Percentiles rank a stretch among this genome's conserved stretches.
Evolutionary conservation across 2,797 vertebrate genomes (phyloP).

Genomic region (Strix occidentalis): DNA sequence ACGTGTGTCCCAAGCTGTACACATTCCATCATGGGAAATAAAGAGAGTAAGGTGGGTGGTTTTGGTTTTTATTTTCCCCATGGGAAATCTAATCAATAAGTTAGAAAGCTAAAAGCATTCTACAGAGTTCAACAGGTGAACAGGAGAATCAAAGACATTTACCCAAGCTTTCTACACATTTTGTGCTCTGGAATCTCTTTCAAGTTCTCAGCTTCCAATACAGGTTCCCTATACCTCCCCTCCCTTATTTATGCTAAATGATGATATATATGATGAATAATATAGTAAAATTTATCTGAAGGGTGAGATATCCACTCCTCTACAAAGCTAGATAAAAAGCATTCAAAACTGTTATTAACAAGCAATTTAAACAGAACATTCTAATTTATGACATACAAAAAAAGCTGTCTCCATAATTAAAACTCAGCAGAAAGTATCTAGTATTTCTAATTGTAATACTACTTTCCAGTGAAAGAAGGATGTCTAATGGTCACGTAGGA

Average conservation of each 20-base stretch:
- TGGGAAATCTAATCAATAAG: neutral
- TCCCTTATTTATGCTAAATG: neutral
- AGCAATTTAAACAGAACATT: neutral
- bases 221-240: neutral
- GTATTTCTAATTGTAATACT: neutral
- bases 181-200: neutral
- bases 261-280: neutral
- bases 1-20: neutral
- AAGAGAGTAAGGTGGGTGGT: neutral
- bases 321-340: neutral
- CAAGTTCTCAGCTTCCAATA: neutral
- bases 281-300: neutral
- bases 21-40: neutral
- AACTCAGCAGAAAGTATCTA: neutral
- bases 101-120: neutral
- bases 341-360: neutral
- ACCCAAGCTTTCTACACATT: neutral
- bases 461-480: neutral
- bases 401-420: neutral
- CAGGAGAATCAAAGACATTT: neutral
- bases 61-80: neutral
- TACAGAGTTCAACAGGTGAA: neutral
- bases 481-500: neutral
- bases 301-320: neutral
- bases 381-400: neutral